Base-by-base conservation (phyloP, 2,797 vertebrate species). In the Semaprochilodus insignis region DNA sequence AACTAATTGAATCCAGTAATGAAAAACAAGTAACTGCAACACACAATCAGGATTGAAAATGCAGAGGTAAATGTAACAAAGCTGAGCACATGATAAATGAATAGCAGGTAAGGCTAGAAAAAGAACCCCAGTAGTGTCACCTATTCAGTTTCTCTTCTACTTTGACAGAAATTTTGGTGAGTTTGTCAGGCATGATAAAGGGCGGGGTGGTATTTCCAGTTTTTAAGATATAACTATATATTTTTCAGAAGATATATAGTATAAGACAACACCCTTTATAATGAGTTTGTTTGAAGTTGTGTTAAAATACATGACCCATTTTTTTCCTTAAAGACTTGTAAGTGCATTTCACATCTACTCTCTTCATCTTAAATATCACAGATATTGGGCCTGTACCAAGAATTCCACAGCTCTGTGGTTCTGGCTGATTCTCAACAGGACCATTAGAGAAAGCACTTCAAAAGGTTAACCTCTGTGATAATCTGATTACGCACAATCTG, bases 401-500 rank as follows among this genome's bases (percentile, higher is more conserved):
- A 40, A 21, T 59, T 4, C n/a, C 14, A 21, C 3, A 7, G 1
- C 59, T 60, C 4, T 60, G 21, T 31, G 1, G 15, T 1, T 34
- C 21, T 60, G 59, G 59, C 23, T 6, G 7, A 5, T 25, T 60
- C 21, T 60, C n/a, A 1, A 92, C 82, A 88, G 66, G 19, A 85
- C 81, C 44, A 88, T 25, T 25, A 93, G 89, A 44, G 88, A 75
- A 73, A 85, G 87, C 71, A 75, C 27, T 67, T 74, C 3, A 90
- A 91, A 74, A 27, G 85, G 1, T 3, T 87, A 14, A 63, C 85
- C 15, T 85, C 40, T 8, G 44, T 7, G 3, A 8, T 78, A 1
- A 80, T 92, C 75, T 94, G 92, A 92, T 16, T 40, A n/a, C 1
- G 85, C 2, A 88, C 90, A 0, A 0, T 90, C 17, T 36, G 14